phyloP scores from a whole-genome alignment of 2,113 vertebrate species.

The Cavia porcellus region DNA sequence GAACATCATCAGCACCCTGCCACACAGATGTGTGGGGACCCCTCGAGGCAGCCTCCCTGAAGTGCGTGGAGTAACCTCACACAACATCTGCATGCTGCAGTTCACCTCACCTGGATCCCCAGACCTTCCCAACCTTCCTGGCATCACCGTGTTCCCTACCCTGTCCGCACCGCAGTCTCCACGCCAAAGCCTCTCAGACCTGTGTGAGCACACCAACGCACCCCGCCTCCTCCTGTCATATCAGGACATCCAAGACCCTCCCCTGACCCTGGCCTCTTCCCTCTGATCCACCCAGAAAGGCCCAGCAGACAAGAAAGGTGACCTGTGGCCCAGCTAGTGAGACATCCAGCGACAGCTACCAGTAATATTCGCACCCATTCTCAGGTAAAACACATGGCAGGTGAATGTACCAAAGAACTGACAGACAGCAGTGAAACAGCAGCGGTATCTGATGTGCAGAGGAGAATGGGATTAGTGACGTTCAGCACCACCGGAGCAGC shows the following conservation, averaged over 20 bases:
- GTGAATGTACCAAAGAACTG: neutral
- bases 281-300: neutral
- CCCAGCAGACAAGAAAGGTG: neutral
- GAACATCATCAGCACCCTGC: too few relatives aligned
- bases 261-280: neutral
- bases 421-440: neutral
- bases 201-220: neutral
- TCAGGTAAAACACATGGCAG: neutral
- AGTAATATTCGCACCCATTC: neutral
- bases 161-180: neutral
- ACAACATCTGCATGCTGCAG: neutral
- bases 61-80: neutral
- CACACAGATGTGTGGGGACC: neutral
- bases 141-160: neutral
- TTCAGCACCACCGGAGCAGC: neutral
- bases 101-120: neutral
- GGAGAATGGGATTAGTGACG: neutral
- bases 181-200: neutral
- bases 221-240: neutral
- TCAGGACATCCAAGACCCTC: neutral
- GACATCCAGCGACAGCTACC: neutral
- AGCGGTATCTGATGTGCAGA: neutral
- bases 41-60: neutral
- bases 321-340: neutral
- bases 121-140: neutral